These are phyloP conservation scores for Eurosta solidaginis DNA, from an alignment of 1,140 invertebrate species.

Conservation along the genomic window DNA sequence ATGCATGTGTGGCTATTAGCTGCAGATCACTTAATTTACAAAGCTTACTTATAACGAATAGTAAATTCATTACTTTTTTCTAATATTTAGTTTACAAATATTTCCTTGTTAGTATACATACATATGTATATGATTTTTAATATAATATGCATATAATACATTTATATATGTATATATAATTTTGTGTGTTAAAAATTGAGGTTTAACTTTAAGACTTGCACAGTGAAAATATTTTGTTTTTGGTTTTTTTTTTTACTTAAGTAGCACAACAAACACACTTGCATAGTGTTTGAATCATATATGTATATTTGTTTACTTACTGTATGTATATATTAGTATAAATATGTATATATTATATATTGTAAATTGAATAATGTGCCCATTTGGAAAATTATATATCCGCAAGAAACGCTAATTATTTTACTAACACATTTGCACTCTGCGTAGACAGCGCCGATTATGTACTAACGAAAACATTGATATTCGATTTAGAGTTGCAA, in stretches of 20 bases:
- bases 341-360: not conserved
- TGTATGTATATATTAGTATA: not conserved
- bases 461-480: no score
- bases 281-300: not conserved
- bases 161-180: no score
- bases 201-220: conserved; percentile 30
- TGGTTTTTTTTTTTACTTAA: not conserved
- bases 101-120: no score
- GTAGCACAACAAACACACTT: not conserved
- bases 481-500: no score
- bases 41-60: not conserved
- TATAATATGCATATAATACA: conserved; percentile 8
- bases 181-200: conserved; percentile 17
- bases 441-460: no score
- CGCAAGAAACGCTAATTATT: no score
- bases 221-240: conserved; percentile 18
- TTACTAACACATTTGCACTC: no score
- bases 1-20: not conserved
- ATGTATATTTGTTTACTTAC: not conserved
- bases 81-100: no score
- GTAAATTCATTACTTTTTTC: not conserved
- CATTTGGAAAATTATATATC: no score
- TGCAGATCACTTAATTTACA: conserved; percentile 9
- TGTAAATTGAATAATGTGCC: no score
- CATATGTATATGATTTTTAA: not conserved